phyloP scores from a whole-genome alignment of 1,140 invertebrate genomes.

The Chrysoperla carnea region DNA sequence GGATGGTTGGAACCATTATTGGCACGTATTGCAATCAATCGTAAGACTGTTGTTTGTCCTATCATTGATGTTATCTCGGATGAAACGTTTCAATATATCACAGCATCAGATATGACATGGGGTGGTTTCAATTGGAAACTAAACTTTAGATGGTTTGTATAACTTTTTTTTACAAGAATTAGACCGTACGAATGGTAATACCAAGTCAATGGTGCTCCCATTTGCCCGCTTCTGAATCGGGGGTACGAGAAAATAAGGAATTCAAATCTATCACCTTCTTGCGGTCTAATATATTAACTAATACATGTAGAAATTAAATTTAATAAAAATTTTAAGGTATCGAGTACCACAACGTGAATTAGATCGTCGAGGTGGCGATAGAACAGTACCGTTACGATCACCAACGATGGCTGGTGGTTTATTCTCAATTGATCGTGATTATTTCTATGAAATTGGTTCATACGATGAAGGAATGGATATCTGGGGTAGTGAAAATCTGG shows the following conservation, averaged over 20 bases:
- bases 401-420: conserved; percentile 99
- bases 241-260: too few species aligned
- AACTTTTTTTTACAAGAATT: background rate
- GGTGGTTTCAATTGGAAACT: conserved; percentile 97
- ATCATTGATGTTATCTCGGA: conserved; percentile 98
- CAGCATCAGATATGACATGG: conserved; percentile 90
- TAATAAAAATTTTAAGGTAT: conserved; percentile 45
- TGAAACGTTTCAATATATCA: conserved; percentile 91
- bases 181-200: too few species aligned
- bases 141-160: conserved; percentile 82
- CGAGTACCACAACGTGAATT: conserved; percentile 89
- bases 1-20: conserved; percentile 90
- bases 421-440: conserved; percentile 91
- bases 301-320: too few species aligned
- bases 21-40: conserved; percentile 74
- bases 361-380: conserved; percentile 71
- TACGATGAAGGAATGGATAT: conserved; percentile 99
- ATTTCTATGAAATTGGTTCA: conserved; percentile 92
- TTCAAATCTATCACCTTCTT: too few species aligned
- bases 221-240: too few species aligned
- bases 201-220: too few species aligned
- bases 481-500: conserved; percentile 98
- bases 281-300: too few species aligned
- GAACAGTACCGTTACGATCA: conserved; percentile 77
- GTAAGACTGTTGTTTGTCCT: conserved; percentile 87